Conservation (phyloP, 2,113 vertebrate species). For the Paratilapia polleni region DNA sequence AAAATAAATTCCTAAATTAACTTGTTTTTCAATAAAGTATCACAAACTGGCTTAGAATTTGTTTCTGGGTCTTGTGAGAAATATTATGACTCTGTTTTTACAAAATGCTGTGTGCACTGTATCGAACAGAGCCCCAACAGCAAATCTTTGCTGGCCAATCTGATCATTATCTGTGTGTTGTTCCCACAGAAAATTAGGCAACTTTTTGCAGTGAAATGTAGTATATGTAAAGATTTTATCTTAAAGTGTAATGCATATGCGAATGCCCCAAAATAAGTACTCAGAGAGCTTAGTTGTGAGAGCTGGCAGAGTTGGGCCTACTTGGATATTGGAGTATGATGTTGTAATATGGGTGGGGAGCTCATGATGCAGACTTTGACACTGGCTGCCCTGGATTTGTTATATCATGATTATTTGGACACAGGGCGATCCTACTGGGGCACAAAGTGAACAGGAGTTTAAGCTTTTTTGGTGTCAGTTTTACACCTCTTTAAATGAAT, state of each 20-base stretch:
- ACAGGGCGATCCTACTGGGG: slow-evolving; percentile 53
- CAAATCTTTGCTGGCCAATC: not conserved
- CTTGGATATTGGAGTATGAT: slow-evolving; percentile 47
- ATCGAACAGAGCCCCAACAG: not conserved
- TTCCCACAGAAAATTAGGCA: not conserved
- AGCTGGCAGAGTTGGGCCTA: slow-evolving; percentile 8
- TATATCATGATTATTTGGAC: slow-evolving; percentile 62
- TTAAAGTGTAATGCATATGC: slow-evolving; percentile 3
- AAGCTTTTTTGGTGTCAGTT: slow-evolving; percentile 28
- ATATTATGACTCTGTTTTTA: too few relatives aligned
- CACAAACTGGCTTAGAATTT: not conserved
- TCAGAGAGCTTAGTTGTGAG: slow-evolving; percentile 7
- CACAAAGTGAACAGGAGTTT: slow-evolving; percentile 37
- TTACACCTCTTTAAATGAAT: slow-evolving; percentile 23
- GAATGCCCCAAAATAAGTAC: slow-evolving; percentile 27
- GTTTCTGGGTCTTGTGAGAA: not conserved
- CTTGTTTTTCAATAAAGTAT: not conserved
- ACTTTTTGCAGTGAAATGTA: not conserved
- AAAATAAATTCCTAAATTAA: too few relatives aligned
- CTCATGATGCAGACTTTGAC: slow-evolving; percentile 49
- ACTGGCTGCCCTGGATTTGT: slow-evolving; percentile 38
- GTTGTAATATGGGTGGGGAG: slow-evolving; percentile 67
- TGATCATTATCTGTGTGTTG: not conserved
- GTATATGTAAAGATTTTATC: not conserved
- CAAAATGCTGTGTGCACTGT: not conserved